These are phyloP conservation scores for Heterodera schachtii DNA, from an alignment of 1,140 invertebrate genomes.

Conservation along the genomic window DNA sequence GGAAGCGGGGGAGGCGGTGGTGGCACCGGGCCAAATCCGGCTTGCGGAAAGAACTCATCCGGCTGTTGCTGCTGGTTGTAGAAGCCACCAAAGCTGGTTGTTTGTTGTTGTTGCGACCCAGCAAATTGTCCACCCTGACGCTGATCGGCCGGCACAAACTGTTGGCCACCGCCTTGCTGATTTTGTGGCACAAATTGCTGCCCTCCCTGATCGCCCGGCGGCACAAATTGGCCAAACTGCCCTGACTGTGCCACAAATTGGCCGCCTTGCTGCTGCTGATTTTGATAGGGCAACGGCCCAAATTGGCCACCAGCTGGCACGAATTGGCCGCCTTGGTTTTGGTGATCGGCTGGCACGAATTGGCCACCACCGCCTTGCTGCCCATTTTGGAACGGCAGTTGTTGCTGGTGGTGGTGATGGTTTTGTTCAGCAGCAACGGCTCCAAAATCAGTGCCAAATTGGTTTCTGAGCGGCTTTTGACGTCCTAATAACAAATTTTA, in stretches of 20 bases:
- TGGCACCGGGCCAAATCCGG: neutral
- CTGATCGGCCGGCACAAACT: constrained; percentile 9
- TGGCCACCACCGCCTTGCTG: neutral
- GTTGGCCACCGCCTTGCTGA: neutral
- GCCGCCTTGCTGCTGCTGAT: neutral
- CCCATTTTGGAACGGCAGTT: neutral
- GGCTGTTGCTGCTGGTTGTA: constrained; percentile 30
- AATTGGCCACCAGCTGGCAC: neutral
- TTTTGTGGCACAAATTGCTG: constrained; percentile 7
- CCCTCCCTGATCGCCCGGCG: neutral
- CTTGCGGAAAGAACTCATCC: constrained; percentile 25
- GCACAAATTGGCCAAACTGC: constrained; percentile 21
- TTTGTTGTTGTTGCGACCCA: neutral
- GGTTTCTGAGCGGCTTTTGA: neutral
- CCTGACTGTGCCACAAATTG: constrained; percentile 9
- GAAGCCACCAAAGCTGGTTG: constrained; percentile 5
- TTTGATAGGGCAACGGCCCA: neutral
- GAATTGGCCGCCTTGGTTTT: constrained; percentile 26
- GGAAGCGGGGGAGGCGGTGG: constrained; percentile 11
- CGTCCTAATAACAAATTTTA: neutral
- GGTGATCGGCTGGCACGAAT: neutral
- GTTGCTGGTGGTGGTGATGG: constrained; percentile 20
- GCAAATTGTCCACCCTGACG: constrained; percentile 1
- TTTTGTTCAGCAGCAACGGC: constrained; percentile 4
- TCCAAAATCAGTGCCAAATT: neutral